Conservation (phyloP, 2,797 vertebrate genomes). For the Sebastes baramenuke region DNA sequence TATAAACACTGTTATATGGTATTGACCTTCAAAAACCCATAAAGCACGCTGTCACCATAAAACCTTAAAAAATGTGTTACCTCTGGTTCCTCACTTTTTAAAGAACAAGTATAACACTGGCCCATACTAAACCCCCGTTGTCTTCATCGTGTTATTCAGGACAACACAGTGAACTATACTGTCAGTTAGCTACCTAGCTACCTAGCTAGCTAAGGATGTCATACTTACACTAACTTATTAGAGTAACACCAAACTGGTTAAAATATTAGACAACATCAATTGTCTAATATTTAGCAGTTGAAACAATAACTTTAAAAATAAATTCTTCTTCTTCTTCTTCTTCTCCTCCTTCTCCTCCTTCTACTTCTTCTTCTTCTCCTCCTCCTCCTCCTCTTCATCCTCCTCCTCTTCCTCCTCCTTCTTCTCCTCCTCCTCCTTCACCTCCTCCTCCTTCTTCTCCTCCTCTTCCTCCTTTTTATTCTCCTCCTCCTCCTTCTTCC, state of each 20-base stretch:
- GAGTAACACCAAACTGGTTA: no score
- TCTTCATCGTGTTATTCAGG: background rate
- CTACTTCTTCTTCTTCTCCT: rapidly evolving
- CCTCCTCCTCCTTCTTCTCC: rapidly evolving
- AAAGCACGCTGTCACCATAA: background rate
- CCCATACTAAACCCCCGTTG: no score
- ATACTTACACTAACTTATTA: no score
- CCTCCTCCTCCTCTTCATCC: rapidly evolving
- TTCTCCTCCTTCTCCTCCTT: rapidly evolving
- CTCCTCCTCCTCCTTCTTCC: rapidly evolving
- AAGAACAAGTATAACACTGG: no score
- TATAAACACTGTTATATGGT: background rate
- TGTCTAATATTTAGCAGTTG: no score
- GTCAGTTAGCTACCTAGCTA: no score
- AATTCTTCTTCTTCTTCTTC: no score
- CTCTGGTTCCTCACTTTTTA: no score
- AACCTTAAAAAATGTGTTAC: background rate
- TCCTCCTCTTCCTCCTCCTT: rapidly evolving
- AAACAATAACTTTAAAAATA: no score
- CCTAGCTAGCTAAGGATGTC: no score
- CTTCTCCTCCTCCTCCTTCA: rapidly evolving
- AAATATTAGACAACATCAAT: no score
- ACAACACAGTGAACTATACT: background rate
- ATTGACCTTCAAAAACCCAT: background rate
- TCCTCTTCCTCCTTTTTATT: rapidly evolving